These are phyloP conservation scores for Chrysocyon brachyurus DNA, from an alignment of 2,797 vertebrate genomes.

Conservation along the genomic window DNA sequence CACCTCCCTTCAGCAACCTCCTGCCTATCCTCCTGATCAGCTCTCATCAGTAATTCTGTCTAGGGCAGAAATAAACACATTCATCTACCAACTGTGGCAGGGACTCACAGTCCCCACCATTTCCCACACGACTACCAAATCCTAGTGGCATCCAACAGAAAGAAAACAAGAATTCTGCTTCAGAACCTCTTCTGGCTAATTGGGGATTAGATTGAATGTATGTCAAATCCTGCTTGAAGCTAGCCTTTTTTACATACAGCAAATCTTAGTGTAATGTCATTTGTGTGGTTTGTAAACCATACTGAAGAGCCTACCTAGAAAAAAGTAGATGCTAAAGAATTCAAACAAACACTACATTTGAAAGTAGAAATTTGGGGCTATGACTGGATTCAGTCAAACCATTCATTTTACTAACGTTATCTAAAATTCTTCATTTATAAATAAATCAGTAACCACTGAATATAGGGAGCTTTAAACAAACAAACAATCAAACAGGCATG, in stretches of 20 bases:
- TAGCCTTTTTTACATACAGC: background rate
- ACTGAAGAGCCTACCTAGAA: background rate
- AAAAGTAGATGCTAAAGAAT: background rate
- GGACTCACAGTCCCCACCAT: background rate
- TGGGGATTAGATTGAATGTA: background rate
- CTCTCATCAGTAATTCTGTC: background rate
- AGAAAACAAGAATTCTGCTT: background rate
- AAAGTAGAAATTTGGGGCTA: background rate
- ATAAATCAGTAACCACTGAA: background rate
- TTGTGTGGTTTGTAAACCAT: background rate
- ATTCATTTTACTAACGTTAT: background rate
- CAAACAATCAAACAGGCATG: background rate
- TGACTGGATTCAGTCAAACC: background rate
- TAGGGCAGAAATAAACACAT: background rate
- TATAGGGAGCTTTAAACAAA: background rate
- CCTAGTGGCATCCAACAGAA: background rate
- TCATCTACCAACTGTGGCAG: background rate
- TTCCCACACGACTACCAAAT: background rate
- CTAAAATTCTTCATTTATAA: slow-evolving; percentile 7
- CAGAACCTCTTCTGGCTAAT: background rate
- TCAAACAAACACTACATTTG: background rate
- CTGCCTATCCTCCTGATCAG: background rate
- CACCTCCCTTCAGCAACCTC: background rate
- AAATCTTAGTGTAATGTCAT: background rate
- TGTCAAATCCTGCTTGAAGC: background rate